Percentiles rank a stretch among this genome's conserved stretches.
Evolutionary conservation across 2,797 vertebrate species (phyloP).

Genomic region (Taeniopygia guttata): DNA sequence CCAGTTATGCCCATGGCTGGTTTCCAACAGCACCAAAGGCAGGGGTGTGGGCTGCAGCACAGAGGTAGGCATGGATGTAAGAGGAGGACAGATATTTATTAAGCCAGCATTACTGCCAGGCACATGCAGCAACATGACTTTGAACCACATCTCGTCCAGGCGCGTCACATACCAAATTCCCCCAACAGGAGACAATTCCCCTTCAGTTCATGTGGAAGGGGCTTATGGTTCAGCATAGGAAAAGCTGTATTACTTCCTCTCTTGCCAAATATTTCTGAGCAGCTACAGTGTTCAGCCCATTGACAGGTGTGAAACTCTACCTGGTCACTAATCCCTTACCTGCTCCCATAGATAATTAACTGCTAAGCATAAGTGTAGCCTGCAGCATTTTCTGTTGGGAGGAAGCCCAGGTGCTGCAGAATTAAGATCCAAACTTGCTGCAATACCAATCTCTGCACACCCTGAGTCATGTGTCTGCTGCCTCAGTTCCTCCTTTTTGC

Average conservation of each 20-base stretch:
- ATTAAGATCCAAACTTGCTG: not conserved
- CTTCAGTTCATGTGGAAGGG: not conserved
- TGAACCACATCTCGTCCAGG: not conserved
- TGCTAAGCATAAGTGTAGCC: not conserved
- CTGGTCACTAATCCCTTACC: constrained; percentile 48
- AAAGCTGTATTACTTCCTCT: not conserved
- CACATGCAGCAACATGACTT: not conserved
- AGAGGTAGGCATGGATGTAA: not conserved
- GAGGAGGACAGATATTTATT: not conserved
- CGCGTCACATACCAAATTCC: not conserved
- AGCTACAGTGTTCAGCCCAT: not conserved
- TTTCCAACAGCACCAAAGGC: not conserved
- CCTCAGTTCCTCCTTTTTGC: constrained; percentile 40
- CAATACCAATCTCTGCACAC: not conserved
- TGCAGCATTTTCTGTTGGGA: constrained; percentile 15
- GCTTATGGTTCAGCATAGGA: not conserved
- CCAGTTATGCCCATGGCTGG: not conserved
- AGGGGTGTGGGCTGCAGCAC: not conserved
- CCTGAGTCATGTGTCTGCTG: constrained; percentile 40
- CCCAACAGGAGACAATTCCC: not conserved
- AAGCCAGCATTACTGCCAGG: not conserved
- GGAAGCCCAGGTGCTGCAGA: constrained; percentile 25
- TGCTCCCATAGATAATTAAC: constrained; percentile 20
- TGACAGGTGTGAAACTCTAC: not conserved
- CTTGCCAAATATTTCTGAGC: not conserved